Evolutionary conservation across 2,113 vertebrate species (phyloP), one percentile per base, ranked within the genome.

Genomic region (Rutilus rutilus): DNA sequence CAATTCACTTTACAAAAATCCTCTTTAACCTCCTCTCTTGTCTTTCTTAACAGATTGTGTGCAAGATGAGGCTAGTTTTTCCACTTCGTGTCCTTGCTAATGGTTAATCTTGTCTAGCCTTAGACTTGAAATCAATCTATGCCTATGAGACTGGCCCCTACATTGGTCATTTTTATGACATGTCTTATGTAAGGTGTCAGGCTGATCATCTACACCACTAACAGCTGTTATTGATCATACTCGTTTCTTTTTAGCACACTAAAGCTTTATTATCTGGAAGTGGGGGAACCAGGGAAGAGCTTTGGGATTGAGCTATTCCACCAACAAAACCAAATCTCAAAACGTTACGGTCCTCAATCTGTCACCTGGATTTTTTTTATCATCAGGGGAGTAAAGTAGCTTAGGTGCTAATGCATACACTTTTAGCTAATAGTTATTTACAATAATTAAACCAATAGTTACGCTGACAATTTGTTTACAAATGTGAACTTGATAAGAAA

Each of bases 111-210:
- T 21, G 36, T 80, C 59, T 65, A 27, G 78, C 17, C 59, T 65
- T 64, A 65, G 59, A 81, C 36, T 81, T 19, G 59, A 64, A 62
- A 80, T 80, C 59, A 64, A 80, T 80, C 77, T 42, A 10, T 19
- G 59, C 59, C 17, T 9, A 4, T 79, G 78, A 81, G 78, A 65
- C 59, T 30, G 59, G 59, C 59, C 39, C 36, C 15, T 47, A 10
- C n/a, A 62, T 81, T 65, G 78, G 59, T 65, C 78, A 81, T 81
- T 65, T 80, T 65, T 81, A 81, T 65, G 59, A 39, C 59, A 65
- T 47, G 59, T 65, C 78, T 64, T 45, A 65, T 65, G 78, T 81
- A 81, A 80, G 27, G 10, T 64, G 59, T 81, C 78, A 47, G 39
- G 17, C 7, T 64, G 39, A 81, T 81, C 78, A 64, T 81, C 78